phyloP scores from a whole-genome alignment of 2,113 vertebrate species.

The Amphilophus citrinellus region DNA sequence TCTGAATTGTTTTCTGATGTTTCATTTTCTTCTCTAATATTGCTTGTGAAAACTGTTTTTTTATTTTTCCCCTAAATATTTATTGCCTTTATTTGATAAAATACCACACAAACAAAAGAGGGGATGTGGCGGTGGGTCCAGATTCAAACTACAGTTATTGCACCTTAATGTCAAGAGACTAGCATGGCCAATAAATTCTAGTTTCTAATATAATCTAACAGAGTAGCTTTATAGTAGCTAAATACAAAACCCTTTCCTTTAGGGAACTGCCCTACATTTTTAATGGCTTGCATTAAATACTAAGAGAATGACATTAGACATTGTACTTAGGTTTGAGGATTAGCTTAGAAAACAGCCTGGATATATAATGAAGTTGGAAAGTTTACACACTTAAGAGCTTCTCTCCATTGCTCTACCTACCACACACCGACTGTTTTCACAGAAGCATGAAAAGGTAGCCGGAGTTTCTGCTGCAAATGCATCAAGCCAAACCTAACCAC shows the following conservation, averaged over 20 bases:
- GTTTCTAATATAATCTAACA: background rate
- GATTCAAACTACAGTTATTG: background rate
- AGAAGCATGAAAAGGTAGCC: conserved; percentile 38
- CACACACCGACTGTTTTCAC: conserved; percentile 42
- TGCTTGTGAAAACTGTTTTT: background rate
- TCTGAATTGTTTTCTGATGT: conserved; percentile 25
- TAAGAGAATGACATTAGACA: conserved; percentile 1
- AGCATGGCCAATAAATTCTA: background rate
- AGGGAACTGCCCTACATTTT: conserved; percentile 1
- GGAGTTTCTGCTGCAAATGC: conserved; percentile 38
- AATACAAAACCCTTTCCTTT: background rate
- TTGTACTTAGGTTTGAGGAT: conserved; percentile 15
- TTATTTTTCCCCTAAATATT: background rate
- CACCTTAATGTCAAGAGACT: background rate
- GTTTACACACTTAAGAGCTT: conserved; percentile 11
- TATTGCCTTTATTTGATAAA: background rate
- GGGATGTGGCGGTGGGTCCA: background rate
- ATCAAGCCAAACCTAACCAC: conserved; percentile 49
- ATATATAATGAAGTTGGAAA: conserved; percentile 5
- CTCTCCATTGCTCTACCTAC: conserved; percentile 1
- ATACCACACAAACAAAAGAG: background rate
- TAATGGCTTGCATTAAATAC: conserved; percentile 1
- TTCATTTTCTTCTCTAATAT: conserved; percentile 15
- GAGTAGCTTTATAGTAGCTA: conserved; percentile 10
- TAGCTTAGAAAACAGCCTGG: background rate